Evolutionary conservation across 2,888 invertebrate genomes (phyloP).

Genomic region (Heliconius sara): DNA sequence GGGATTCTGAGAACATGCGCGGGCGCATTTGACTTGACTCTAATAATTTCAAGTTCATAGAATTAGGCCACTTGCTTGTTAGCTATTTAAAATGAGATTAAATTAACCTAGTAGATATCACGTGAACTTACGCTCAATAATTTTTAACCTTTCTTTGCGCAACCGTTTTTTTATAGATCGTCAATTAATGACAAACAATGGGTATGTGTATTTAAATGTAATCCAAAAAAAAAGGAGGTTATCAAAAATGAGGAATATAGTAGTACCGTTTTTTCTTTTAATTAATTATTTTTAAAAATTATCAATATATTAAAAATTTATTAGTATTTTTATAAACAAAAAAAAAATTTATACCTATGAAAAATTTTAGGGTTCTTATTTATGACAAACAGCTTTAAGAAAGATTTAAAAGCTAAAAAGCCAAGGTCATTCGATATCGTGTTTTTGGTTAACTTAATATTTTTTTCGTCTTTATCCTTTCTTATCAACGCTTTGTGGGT

Average conservation of each 20-base stretch:
- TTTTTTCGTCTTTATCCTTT: slow-evolving; percentile 16
- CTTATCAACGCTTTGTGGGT: slow-evolving; percentile 57
- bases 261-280: no score
- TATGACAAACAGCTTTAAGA: background rate
- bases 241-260: background rate
- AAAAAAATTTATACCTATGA: no score
- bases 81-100: slow-evolving; percentile 17
- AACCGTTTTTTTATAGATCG: background rate
- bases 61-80: slow-evolving; percentile 43
- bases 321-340: no score
- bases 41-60: slow-evolving; percentile 50
- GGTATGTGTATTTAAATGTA: background rate
- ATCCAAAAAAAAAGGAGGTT: background rate
- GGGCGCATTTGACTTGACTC: slow-evolving; percentile 46
- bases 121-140: background rate
- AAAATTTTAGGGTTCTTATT: background rate
- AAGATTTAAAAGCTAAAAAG: background rate
- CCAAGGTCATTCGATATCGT: slow-evolving; percentile 20
- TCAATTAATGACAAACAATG: background rate
- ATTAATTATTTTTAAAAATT: no score
- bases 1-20: slow-evolving; percentile 69
- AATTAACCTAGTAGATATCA: slow-evolving; percentile 19
- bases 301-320: no score
- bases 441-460: background rate
- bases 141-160: background rate